Evolutionary conservation across 2,888 invertebrate species (phyloP).

Genomic region (Carcina quercana): DNA sequence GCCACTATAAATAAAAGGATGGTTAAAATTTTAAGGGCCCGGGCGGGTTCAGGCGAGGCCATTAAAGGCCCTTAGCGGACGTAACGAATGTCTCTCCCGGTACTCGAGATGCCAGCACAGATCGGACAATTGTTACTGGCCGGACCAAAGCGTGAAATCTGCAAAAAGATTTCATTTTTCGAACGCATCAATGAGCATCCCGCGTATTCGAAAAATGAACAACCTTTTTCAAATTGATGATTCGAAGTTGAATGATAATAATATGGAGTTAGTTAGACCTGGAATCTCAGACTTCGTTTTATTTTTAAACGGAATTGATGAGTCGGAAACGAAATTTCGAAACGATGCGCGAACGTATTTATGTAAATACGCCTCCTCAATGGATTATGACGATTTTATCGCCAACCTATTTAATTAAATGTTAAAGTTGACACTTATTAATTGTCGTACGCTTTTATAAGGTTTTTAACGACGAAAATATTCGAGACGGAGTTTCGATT

Average conservation of each 20-base stretch:
- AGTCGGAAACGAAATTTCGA: conserved; percentile 14
- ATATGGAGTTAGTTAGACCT: not conserved
- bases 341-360: conserved; percentile 8
- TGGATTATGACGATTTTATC: conserved; percentile 40
- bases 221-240: conserved; percentile 1
- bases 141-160: conserved; percentile 55
- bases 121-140: conserved; percentile 53
- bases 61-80: conserved; percentile 65
- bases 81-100: conserved; percentile 41
- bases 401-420: conserved; percentile 49
- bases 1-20: conserved; percentile 62
- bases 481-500: conserved; percentile 39
- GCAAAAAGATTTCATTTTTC: conserved; percentile 28
- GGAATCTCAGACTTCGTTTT: conserved; percentile 4
- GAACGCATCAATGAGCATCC: conserved; percentile 20
- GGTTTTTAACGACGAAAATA: conserved; percentile 49
- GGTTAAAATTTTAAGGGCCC: conserved; percentile 68
- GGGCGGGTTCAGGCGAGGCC: conserved; percentile 43
- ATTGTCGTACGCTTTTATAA: conserved; percentile 52
- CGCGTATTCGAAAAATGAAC: conserved; percentile 6
- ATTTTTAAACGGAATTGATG: conserved; percentile 19
- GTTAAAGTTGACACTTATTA: conserved; percentile 63
- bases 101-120: conserved; percentile 48
- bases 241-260: conserved; percentile 1
- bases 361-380: conserved; percentile 15